A percentile compares a stretch with the other conserved stretches of the same genome.
Conservation (phyloP, 2,888 invertebrate species). For the Vanessa cardui region DNA sequence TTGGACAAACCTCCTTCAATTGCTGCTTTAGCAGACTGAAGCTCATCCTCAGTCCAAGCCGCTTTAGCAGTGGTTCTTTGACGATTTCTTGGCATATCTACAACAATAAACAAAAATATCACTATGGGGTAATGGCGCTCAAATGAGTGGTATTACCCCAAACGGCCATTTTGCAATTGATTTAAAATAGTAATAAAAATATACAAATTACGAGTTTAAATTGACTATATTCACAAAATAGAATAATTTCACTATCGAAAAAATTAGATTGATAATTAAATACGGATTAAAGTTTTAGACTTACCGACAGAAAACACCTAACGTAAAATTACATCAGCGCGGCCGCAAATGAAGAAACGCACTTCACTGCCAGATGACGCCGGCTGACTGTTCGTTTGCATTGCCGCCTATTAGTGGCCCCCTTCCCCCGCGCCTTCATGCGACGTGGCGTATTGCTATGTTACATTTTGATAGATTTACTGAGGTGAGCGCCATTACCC, state of each 20-base stretch:
- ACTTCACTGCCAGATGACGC: conserved; percentile 34
- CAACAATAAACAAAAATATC: background rate
- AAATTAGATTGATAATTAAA: background rate
- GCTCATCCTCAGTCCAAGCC: background rate
- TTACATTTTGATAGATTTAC: conserved; percentile 4
- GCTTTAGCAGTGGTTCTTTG: background rate
- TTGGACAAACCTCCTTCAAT: background rate
- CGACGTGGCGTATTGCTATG: conserved; percentile 15
- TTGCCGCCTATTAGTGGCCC: conserved; percentile 19
- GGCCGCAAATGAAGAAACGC: too few relatives aligned
- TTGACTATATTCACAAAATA: background rate
- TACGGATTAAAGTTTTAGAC: background rate
- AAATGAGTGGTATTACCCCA: background rate
- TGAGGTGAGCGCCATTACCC: conserved; percentile 22
- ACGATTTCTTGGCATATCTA: conserved; percentile 4
- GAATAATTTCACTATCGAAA: background rate
- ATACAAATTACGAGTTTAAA: background rate
- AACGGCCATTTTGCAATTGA: background rate
- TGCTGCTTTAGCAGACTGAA: background rate
- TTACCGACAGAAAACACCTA: conserved; percentile 22
- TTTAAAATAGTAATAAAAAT: background rate
- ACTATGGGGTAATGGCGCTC: conserved; percentile 1
- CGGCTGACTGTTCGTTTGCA: conserved; percentile 16
- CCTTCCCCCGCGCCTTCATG: conserved; percentile 12
- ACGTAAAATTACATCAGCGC: too few relatives aligned